These are phyloP conservation scores for Scomber colias DNA, from an alignment of 2,113 vertebrate species.

Conservation along the genomic window DNA sequence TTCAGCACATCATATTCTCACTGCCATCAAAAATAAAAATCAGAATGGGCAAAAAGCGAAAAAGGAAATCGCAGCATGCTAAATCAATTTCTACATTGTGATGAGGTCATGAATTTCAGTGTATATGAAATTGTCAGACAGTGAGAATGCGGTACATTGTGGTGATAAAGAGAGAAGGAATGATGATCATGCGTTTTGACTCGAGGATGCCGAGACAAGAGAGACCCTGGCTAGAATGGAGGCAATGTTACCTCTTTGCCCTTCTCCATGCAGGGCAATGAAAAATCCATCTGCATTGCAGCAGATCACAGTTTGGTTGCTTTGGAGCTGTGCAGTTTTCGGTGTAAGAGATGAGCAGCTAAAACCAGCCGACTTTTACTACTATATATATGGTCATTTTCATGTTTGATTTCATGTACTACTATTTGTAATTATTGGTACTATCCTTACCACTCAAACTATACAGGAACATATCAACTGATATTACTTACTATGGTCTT, in stretches of 20 bases:
- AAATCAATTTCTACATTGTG: slow-evolving; percentile 81
- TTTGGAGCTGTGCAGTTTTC: slow-evolving; percentile 62
- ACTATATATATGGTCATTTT: neutral
- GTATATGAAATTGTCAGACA: slow-evolving; percentile 76
- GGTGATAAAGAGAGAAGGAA: slow-evolving; percentile 78
- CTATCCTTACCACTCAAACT: neutral
- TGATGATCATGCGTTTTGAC: slow-evolving; percentile 80
- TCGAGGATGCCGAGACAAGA: slow-evolving; percentile 77
- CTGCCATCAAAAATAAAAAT: slow-evolving; percentile 68
- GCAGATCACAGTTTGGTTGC: slow-evolving; percentile 73
- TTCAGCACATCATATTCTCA: slow-evolving; percentile 64
- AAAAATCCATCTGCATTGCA: slow-evolving; percentile 83
- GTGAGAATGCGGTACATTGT: slow-evolving; percentile 63
- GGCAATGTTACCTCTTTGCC: slow-evolving; percentile 72
- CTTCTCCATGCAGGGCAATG: slow-evolving; percentile 73
- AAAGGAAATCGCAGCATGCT: slow-evolving; percentile 74
- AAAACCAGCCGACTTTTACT: slow-evolving; percentile 39
- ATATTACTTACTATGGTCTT: neutral
- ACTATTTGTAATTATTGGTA: neutral
- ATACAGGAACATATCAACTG: neutral
- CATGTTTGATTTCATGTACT: slow-evolving; percentile 3
- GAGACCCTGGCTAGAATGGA: slow-evolving; percentile 59
- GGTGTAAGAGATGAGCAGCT: slow-evolving; percentile 45
- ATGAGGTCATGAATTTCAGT: slow-evolving; percentile 83
- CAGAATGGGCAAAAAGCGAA: slow-evolving; percentile 60